Evolutionary conservation across 2,797 vertebrate genomes (phyloP).

Genomic region (Peromyscus nudipes): DNA sequence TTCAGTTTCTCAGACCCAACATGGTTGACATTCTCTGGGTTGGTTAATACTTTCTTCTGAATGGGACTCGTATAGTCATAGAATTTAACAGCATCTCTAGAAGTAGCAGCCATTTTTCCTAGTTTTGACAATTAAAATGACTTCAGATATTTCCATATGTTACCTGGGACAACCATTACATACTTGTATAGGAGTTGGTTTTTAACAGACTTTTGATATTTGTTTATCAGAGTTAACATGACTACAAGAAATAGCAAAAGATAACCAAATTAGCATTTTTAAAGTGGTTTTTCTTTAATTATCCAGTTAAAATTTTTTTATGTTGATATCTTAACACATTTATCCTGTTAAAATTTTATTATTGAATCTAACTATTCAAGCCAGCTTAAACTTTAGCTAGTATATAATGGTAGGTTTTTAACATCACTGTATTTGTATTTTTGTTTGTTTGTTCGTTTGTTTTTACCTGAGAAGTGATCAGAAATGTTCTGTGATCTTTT

Average conservation of each 20-base stretch:
- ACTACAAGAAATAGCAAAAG: conserved; percentile 59
- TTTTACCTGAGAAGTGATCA: background rate
- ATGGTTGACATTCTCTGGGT: conserved; percentile 41
- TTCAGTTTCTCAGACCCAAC: conserved; percentile 34
- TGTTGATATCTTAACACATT: conserved; percentile 25
- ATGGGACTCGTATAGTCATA: background rate
- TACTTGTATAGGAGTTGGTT: conserved; percentile 26
- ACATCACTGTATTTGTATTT: background rate
- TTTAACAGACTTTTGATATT: background rate
- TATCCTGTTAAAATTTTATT: conserved; percentile 56
- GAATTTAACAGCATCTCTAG: background rate
- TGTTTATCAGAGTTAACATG: conserved; percentile 39
- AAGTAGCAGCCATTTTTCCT: background rate
- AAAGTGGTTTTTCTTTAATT: conserved; percentile 18
- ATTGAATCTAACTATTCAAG: conserved; percentile 37
- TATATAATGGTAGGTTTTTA: conserved; percentile 38
- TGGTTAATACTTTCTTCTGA: conserved; percentile 11
- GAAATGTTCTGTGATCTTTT: background rate
- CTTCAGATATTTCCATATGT: background rate
- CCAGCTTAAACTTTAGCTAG: conserved; percentile 40
- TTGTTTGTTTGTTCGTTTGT: conserved; percentile 11
- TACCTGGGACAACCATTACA: background rate
- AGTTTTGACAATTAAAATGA: background rate
- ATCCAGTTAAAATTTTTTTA: conserved; percentile 53
- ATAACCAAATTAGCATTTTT: conserved; percentile 39